Base-by-base conservation (phyloP, 2,888 invertebrate species). In the Anthophora plumipes region DNA sequence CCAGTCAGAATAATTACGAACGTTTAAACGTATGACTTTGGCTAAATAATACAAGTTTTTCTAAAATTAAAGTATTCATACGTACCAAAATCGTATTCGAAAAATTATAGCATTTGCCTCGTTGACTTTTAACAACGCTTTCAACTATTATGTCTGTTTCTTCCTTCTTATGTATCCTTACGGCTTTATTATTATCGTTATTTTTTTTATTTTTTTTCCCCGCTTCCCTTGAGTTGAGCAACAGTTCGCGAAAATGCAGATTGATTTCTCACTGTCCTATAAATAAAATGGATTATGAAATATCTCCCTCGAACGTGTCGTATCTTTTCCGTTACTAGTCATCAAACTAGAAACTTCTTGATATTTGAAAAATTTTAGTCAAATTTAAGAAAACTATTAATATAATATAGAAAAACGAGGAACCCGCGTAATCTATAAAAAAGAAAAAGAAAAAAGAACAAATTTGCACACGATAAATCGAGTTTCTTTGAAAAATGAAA, bases 391-490 rank as follows among this genome's bases (percentile, higher is more conserved):
- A n/a, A n/a, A n/a, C n/a, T n/a, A n/a, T 41, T 25, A 9, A 50
- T 17, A 43, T 17, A 25, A 43, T 37, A 25, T 3, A 55, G 12
- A 20, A 17, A 37, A 14, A 0, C 1, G 39, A 43, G 17, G 39
- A 64, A 57, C 46, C 2, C 37, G 12, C 22, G 46, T 55, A 63
- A 9, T 50, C 8, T 52, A 17, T 12, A 43, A 37, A 50, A 22
- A 59, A n/a, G 8, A 17, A 43, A 12, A 17, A 17, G n/a, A 31
- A 31, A 31, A 31, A 31, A 31, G 31, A 31, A 31, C 1, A 31
- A 57, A 75, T 78, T 76, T 57, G 69, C 37, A 37, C 66, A 20
- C 50, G 64, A 54, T 54, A 54, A 55, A 77, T 71, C 37, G 60
- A 46, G 11, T 70, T 57, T 70, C 31, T 12, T 4, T 9, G 1